Evolutionary conservation across 2,888 invertebrate genomes (phyloP).

Genomic region (Watsonalla binaria): DNA sequence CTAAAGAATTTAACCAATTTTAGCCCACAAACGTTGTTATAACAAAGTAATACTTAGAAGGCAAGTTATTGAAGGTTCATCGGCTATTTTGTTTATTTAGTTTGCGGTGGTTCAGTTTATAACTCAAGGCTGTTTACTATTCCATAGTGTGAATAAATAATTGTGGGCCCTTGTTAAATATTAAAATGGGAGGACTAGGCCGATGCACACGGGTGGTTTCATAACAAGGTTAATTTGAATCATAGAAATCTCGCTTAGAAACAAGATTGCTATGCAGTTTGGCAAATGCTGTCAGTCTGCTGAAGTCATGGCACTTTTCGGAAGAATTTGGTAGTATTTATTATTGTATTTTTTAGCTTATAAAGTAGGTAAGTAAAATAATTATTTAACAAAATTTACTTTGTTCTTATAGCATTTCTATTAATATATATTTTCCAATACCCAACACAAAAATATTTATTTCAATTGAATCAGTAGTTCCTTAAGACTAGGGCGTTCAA

Average conservation of each 20-base stretch:
- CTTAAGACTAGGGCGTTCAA: no score
- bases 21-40: constrained; percentile 21
- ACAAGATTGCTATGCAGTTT: no score
- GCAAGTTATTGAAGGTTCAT: constrained; percentile 53
- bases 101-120: constrained; percentile 48
- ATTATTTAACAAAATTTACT: no score
- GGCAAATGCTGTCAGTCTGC: no score
- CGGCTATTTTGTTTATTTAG: constrained; percentile 65
- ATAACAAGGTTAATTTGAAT: constrained; percentile 2
- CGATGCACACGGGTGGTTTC: constrained; percentile 31
- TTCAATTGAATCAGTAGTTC: no score
- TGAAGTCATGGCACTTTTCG: no score
- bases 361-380: no score
- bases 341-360: no score
- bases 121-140: constrained; percentile 49
- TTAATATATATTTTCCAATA: no score
- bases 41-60: constrained; percentile 28
- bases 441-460: no score
- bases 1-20: constrained; percentile 16
- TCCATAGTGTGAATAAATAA: constrained; percentile 67
- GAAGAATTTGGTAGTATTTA: no score
- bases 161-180: constrained; percentile 59
- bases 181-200: constrained; percentile 37
- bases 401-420: no score
- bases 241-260: background rate